Conservation (phyloP, 2,888 invertebrate species). For the Dysmachus trigonus region DNA sequence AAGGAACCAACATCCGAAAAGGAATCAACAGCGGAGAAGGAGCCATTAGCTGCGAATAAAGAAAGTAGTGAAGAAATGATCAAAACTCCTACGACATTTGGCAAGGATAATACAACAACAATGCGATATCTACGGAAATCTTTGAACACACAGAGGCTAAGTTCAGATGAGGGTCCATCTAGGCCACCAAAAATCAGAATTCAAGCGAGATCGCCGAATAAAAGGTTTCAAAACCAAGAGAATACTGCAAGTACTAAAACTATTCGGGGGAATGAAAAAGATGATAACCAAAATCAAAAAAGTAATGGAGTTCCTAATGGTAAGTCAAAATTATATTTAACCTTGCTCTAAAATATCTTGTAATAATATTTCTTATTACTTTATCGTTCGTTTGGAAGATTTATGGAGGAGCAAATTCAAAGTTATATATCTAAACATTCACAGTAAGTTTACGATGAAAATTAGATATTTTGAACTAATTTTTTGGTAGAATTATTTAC, state of each 20-base stretch:
- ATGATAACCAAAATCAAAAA: background rate
- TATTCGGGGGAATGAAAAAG: background rate
- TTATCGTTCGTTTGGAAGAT: background rate
- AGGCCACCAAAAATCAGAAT: slow-evolving; percentile 48
- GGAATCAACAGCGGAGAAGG: background rate
- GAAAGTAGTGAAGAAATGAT: background rate
- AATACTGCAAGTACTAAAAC: background rate
- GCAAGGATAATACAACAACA: slow-evolving; percentile 54
- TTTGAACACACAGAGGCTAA: slow-evolving; percentile 52
- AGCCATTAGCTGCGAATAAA: background rate
- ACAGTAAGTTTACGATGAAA: background rate
- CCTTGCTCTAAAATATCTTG: background rate
- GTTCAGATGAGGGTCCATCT: slow-evolving; percentile 45
- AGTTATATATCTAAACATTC: background rate
- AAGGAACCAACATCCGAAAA: background rate
- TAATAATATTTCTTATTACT: background rate
- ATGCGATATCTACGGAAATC: slow-evolving; percentile 56
- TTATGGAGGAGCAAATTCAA: background rate
- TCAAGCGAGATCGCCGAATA: background rate
- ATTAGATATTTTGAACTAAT: too few relatives aligned
- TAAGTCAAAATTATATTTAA: background rate
- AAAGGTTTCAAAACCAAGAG: background rate
- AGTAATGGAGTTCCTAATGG: background rate
- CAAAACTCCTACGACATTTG: slow-evolving; percentile 55
- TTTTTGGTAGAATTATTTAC: background rate